Conservation (phyloP, 2,797 vertebrate species). For the Ptychadena robeensis region DNA sequence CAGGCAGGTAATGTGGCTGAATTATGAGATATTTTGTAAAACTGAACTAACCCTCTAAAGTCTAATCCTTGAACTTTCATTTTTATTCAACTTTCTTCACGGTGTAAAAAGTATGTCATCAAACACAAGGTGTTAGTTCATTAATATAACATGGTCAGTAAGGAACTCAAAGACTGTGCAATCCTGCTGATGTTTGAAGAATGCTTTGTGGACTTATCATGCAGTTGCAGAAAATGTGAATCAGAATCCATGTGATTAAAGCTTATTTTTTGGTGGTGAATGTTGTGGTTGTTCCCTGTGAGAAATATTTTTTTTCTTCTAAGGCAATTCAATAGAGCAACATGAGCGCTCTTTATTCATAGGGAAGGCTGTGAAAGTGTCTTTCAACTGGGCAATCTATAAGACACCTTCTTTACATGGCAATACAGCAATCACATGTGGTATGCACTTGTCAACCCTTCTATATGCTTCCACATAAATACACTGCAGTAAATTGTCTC, state of each 20-base stretch:
- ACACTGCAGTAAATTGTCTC: constrained; percentile 42
- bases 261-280: constrained; percentile 42
- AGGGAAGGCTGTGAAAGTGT: constrained; percentile 39
- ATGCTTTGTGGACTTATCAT: constrained; percentile 22
- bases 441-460: constrained; percentile 48
- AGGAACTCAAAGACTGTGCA: constrained; percentile 1
- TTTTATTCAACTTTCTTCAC: background rate
- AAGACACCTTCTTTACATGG: constrained; percentile 35
- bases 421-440: constrained; percentile 29
- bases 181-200: background rate
- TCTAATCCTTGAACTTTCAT: background rate
- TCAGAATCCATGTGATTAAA: constrained; percentile 29
- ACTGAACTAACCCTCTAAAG: no score
- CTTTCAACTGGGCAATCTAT: constrained; percentile 26
- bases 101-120: background rate
- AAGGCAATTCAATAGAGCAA: constrained; percentile 26
- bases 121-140: background rate
- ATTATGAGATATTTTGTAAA: no score
- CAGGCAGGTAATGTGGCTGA: no score
- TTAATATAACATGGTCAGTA: constrained; percentile 17
- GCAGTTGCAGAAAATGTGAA: constrained; percentile 28
- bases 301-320: constrained; percentile 44
- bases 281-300: constrained; percentile 38
- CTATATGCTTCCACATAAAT: constrained; percentile 39
- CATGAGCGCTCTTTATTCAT: constrained; percentile 52